Evolutionary conservation across 2,113 vertebrate species (phyloP), one percentile per base, ranked within the genome.

Genomic region (Heterotis niloticus): DNA sequence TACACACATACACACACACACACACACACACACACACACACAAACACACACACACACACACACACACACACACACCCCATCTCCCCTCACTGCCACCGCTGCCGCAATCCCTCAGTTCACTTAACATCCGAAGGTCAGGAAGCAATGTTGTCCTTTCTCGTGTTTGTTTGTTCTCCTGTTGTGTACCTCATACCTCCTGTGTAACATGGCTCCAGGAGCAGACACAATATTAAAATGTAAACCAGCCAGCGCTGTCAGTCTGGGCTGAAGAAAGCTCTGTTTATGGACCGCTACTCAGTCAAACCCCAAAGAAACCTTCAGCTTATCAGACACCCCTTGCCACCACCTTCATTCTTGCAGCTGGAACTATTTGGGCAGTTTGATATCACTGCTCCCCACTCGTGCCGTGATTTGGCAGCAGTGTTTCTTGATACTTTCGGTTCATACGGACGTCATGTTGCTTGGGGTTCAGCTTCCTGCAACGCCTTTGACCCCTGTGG

Each of bases 191-290:
- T 74, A 24, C 54, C 18, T 74, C 71, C 54, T 74, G 54, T 59
- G 71, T 74, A 23, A 74, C 51, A 23, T 44, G 11, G 51, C 59
- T 62, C 59, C 59, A 17, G 57, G 57, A 59, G 57, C 12, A 12
- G 26, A 18, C 54, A 74, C 23, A 16, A 74, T 57, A 74, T 74
- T 74, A 74, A 74, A 57, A 74, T 57, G 52, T 74, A 54, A 74
- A 59, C 16, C 54, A 65, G 64, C 12, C 54, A 65, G 64, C 10
- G n/a, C n/a, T n/a, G 64, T 10, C 64, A 23, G 10, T 65, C 10
- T 65, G 17, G 4, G 14, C 20, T 62, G 20, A 20, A 17, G 59
- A 11, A 20, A 2, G 59, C 59, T 62, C 14, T 62, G 20, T 62
- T 44, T 2, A 62, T 62, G 13, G 59, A 11, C 59, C 20, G 2